Base-by-base conservation (phyloP, 2,113 vertebrate species). In the Neolamprologus tretocephalus region DNA sequence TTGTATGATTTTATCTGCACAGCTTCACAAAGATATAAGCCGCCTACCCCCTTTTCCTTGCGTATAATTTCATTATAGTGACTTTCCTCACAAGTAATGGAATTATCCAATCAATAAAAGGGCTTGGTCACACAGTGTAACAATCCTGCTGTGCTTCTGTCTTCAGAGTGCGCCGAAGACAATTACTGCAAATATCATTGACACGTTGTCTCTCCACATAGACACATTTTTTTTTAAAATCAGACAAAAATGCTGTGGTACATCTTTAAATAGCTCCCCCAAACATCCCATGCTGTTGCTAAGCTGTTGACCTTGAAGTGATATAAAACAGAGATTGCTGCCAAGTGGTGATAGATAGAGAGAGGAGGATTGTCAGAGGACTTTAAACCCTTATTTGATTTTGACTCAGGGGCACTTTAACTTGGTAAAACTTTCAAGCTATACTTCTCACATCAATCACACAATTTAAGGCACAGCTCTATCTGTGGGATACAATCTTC, bases 401-500 rank as follows among this genome's bases (percentile, higher is more conserved):
- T 92, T 35, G 87, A 89, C 90, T 87, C 57, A 5, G 81, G 87
- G 89, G 68, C 86, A 87, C 89, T 94, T 93, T 86, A 91, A 94
- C 90, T 85, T 92, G 89, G 83, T 93, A 71, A 89, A 94, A 90
- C 93, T 87, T 93, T 94, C 90, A 91, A 94, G 86, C 88, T 87
- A 82, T 85, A 61, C 87, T 91, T 92, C 87, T 89, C 86, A 86
- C 91, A 94, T 94, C 84, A 91, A 92, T 93, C 92, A 91, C 86
- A 35, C 53, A 37, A 45, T 83, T 89, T 86, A 66, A 92, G 87
- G 80, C 63, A 11, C 81, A 57, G 80, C 87, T 68, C 66, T 58
- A 78, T 90, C 79, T 86, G 33, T 51, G 21, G 55, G 80, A 87
- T 78, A n/a, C 45, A 31, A 78, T 51, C 45, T 31, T 31, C 73